Evolutionary conservation across 2,113 vertebrate genomes (phyloP), one percentile per base, ranked within the genome.

Genomic region (Burhinus bistriatus): DNA sequence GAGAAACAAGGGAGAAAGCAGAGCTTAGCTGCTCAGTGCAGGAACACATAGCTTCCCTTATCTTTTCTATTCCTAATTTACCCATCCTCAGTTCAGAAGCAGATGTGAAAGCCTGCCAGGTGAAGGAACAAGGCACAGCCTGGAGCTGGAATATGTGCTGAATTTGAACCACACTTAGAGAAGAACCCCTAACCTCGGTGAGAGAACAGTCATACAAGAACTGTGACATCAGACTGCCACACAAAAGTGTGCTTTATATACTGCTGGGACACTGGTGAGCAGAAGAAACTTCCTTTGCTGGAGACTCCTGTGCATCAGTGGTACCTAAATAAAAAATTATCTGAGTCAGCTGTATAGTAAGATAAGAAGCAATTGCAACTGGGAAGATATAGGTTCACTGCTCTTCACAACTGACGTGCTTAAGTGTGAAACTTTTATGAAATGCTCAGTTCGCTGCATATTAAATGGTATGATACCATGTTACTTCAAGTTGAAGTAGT

Each of bases 361-460:
- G 40, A 40, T 80, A 49, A 72, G n/a, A 26, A 54, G 18, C 45
- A 78, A 9, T 68, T 79, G 54, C 61, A 73, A 0, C 23, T 42
- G 47, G 40, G 47, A 80, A 49, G 45, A 13, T 54, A 21, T 38
- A 15, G 30, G 16, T 44, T 54, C 20, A 5, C 17, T 51, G 30
- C 32, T 45, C 9, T 12, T 52, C 36, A 5, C 38, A 32, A 17
- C 14, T 21, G n/a, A 23, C 47, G 4, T 5, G 3, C 49, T 36
- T 29, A 44, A 44, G 25, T 32, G 58, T 47, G 36, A 32, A 47
- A 21, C 17, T 36, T 38, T 7, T 18, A 2, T 11, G 32, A 51
- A 83, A 40, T 1, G 1, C 30, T 22, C 9, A 0, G 17, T 15
- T 52, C 1, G 14, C 2, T 19, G 13, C 15, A 4, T 12, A 8